Evolutionary conservation across 2,888 invertebrate species (phyloP).

Genomic region (Gastrophysa polygoni): DNA sequence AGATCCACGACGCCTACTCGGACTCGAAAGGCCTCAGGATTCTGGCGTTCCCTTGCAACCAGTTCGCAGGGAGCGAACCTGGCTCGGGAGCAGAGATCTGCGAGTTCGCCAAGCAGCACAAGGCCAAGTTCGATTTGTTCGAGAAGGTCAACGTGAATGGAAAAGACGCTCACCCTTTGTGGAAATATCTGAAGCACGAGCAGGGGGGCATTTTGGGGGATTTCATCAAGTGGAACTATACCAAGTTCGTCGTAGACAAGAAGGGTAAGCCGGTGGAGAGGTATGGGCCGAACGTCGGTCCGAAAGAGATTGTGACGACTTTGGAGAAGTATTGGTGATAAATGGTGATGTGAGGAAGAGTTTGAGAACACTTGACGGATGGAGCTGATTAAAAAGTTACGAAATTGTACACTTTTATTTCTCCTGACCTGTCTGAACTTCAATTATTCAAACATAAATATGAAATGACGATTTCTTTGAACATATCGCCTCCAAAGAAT

Average conservation of each 20-base stretch:
- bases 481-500: no score
- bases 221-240: constrained; percentile 88
- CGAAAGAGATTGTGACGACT: constrained; percentile 36
- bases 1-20: constrained; percentile 73
- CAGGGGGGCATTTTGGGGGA: constrained; percentile 62
- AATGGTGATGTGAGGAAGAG: no score
- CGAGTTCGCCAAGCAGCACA: constrained; percentile 65
- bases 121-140: constrained; percentile 73
- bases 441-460: no score
- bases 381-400: no score
- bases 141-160: constrained; percentile 72
- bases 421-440: no score
- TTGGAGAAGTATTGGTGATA: constrained; percentile 39
- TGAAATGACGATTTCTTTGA: no score
- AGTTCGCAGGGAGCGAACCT: constrained; percentile 76
- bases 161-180: constrained; percentile 66
- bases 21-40: constrained; percentile 76
- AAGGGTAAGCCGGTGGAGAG: constrained; percentile 72
- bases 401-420: no score
- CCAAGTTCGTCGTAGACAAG: constrained; percentile 81
- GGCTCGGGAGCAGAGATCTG: constrained; percentile 68
- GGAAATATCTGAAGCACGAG: constrained; percentile 68
- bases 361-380: no score
- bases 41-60: constrained; percentile 86
- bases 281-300: constrained; percentile 61